Evolutionary conservation across 2,888 invertebrate species (phyloP), one percentile per base, ranked within the genome.

Genomic region (Spisula solida): DNA sequence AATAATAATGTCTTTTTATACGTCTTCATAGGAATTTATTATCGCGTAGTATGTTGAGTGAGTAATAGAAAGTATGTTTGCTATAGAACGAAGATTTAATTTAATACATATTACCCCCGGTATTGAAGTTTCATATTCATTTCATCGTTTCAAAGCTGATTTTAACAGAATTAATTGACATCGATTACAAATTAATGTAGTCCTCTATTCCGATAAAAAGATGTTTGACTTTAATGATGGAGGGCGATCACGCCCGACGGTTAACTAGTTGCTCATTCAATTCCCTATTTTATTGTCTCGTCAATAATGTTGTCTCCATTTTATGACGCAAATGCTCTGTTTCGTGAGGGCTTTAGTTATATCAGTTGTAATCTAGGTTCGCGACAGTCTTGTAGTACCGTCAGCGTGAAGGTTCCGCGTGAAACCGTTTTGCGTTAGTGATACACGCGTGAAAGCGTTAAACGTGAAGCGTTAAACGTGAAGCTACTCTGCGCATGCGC

Each of bases 221-320:
- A 66, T 66, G 25, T 66, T 66, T 66, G 60, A 66, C 60, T 66
- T 25, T 66, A 66, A 66, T 66, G 25, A 25, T 8, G n/a, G 10
- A 66, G 60, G 10, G 25, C 25, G n/a, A n/a, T n/a, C 25, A n/a
- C 60, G 25, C 25, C 60, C 0, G 25, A 25, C 60, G 25, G 60
- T 66, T 66, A 10, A 66, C 60, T 66, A 25, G n/a, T 66, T 66
- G 60, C 60, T 66, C 60, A 66, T 66, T 25, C n/a, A 66, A 25
- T 66, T n/a, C n/a, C 14, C 51, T 66, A 10, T 66, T 66, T 66
- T 66, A 66, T 66, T n/a, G 25, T 25, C 25, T 66, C 60, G 60
- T 66, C 60, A 66, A 66, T 66, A 66, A 66, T 25, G 60, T n/a
- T 66, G 60, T 66, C 60, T 66, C 60, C 10, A n/a, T 66, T 25